phyloP scores from a whole-genome alignment of 2,113 vertebrate genomes.

The Pleuronectes platessa region DNA sequence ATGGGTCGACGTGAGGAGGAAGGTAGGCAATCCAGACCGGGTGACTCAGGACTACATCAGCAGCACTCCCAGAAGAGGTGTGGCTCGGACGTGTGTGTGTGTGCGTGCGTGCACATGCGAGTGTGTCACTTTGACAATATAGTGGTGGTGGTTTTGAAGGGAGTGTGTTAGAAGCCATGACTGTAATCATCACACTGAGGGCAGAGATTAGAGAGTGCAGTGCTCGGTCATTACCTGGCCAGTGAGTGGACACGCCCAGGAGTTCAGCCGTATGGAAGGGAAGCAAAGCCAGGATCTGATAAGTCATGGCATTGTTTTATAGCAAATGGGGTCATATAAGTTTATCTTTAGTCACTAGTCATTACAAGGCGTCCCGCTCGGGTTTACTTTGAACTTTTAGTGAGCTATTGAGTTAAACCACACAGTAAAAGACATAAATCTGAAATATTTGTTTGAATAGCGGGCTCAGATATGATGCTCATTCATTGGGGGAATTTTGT shows the following conservation, averaged over 20 bases:
- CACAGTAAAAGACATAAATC: conserved; percentile 19
- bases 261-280: conserved; percentile 21
- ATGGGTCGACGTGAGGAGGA: conserved; percentile 14
- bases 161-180: conserved; percentile 61
- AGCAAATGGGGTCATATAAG: conserved; percentile 22
- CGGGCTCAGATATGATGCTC: conserved; percentile 4
- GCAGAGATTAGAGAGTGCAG: conserved; percentile 65
- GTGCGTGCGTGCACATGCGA: conserved; percentile 14
- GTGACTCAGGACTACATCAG: conserved; percentile 71
- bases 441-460: conserved; percentile 24
- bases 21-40: conserved; percentile 36
- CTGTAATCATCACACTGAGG: conserved; percentile 63
- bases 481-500: conserved; percentile 13
- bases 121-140: conserved; percentile 56
- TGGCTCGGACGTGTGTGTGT: conserved; percentile 33
- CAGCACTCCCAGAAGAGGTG: conserved; percentile 69
- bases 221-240: conserved; percentile 65
- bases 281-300: conserved; percentile 33
- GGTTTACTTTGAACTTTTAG: conserved; percentile 13
- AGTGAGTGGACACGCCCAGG: conserved; percentile 55
- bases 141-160: conserved; percentile 62
- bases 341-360: conserved; percentile 22
- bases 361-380: conserved; percentile 4
- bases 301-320: conserved; percentile 25
- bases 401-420: background rate